These are phyloP conservation scores for Pelecanoides urinatrix DNA, from an alignment of 2,113 vertebrate genomes.

Conservation along the genomic window DNA sequence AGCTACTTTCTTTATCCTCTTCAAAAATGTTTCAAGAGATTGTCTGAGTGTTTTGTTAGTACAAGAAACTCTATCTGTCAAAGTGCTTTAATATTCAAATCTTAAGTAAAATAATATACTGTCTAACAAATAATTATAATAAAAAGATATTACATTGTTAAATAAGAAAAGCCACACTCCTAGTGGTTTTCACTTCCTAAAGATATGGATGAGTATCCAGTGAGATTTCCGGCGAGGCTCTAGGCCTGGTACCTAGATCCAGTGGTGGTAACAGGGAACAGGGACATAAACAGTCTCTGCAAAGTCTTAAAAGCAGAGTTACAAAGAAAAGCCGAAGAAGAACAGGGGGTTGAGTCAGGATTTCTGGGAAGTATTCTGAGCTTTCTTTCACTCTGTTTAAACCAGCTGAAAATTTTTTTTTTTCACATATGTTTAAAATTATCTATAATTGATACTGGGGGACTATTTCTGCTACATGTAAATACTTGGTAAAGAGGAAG, in stretches of 20 bases:
- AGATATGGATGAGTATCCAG: neutral
- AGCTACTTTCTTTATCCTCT: constrained; percentile 20
- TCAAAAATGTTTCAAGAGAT: constrained; percentile 38
- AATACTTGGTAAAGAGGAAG: neutral
- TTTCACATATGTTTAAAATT: neutral
- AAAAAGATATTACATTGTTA: neutral
- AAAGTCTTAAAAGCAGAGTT: neutral
- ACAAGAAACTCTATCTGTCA: constrained; percentile 48
- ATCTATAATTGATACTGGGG: neutral
- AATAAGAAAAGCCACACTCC: neutral
- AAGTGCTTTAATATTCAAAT: constrained; percentile 34
- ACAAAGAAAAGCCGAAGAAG: neutral
- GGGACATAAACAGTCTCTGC: neutral
- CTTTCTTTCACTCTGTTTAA: neutral
- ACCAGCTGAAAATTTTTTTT: neutral
- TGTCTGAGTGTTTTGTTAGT: constrained; percentile 54
- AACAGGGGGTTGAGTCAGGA: neutral
- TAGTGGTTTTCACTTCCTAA: neutral
- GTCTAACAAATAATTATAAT: constrained; percentile 34
- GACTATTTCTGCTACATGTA: neutral
- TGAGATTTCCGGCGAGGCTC: neutral
- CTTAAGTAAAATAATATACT: constrained; percentile 3
- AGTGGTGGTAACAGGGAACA: neutral
- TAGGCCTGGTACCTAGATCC: neutral
- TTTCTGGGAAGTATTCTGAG: neutral